These are phyloP conservation scores for Idaea straminata DNA, from an alignment of 2,888 invertebrate species.

Conservation along the genomic window DNA sequence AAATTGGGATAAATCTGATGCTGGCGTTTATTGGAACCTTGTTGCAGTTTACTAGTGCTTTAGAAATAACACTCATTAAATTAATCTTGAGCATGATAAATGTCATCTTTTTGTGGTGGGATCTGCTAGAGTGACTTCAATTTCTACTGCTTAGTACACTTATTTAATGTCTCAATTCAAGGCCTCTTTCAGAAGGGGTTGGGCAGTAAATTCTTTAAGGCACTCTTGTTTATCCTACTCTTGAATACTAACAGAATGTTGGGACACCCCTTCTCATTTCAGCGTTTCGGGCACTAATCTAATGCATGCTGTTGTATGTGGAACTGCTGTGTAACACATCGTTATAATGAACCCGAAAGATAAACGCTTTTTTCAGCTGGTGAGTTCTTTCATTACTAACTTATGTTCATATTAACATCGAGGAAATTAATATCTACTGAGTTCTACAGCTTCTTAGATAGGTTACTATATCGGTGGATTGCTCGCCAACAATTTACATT, in stretches of 20 bases:
- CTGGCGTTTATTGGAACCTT: background rate
- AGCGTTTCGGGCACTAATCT: constrained; percentile 59
- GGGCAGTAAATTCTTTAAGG: no score
- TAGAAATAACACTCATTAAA: background rate
- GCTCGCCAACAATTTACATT: no score
- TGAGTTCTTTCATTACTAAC: constrained; percentile 50
- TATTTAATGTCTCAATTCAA: background rate
- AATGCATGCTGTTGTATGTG: constrained; percentile 68
- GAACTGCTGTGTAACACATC: constrained; percentile 55
- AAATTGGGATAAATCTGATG: no score
- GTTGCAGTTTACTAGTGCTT: background rate
- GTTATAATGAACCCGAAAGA: constrained; percentile 67
- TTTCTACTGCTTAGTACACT: background rate
- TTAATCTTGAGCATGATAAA: background rate
- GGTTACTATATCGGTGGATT: no score
- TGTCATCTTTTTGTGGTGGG: background rate
- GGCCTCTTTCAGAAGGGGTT: background rate
- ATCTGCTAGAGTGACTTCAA: background rate
- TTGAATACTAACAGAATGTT: constrained; percentile 42
- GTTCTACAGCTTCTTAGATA: no score
- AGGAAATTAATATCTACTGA: background rate
- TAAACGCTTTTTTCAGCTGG: constrained; percentile 80
- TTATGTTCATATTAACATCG: background rate
- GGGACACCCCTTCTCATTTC: constrained; percentile 57
- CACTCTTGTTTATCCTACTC: background rate